phyloP scores from a whole-genome alignment of 2,888 invertebrate genomes.

The Calliopum simillimum region DNA sequence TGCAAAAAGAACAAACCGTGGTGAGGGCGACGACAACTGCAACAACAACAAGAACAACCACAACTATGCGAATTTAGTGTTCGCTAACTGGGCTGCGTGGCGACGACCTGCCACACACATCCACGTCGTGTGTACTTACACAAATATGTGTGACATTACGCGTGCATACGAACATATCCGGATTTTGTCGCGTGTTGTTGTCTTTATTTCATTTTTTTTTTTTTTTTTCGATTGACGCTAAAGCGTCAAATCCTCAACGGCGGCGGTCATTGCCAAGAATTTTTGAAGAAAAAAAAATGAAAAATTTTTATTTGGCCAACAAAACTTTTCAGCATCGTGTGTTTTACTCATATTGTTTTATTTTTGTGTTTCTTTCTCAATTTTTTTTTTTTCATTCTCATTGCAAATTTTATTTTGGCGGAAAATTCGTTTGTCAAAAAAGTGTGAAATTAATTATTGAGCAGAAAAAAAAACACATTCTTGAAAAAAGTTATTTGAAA shows the following conservation, averaged over 20 bases:
- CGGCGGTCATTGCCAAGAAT: constrained; percentile 35
- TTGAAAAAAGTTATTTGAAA: too few relatives aligned
- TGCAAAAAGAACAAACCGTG: background rate
- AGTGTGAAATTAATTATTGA: too few relatives aligned
- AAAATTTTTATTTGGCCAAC: background rate
- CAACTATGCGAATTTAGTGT: background rate
- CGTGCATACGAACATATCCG: background rate
- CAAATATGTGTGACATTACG: background rate
- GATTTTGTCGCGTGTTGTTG: constrained; percentile 6
- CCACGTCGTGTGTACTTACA: too few relatives aligned
- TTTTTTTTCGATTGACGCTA: background rate
- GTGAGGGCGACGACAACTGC: background rate
- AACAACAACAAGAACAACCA: too few relatives aligned
- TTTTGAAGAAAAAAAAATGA: background rate
- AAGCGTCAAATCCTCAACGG: background rate
- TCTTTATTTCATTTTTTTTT: background rate
- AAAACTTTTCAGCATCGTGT: background rate
- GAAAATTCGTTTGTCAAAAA: too few relatives aligned
- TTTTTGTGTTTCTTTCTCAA: too few relatives aligned
- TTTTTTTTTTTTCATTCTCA: too few relatives aligned
- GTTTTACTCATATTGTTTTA: too few relatives aligned
- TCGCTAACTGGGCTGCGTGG: constrained; percentile 7
- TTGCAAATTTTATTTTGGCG: too few relatives aligned
- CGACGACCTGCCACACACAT: constrained; percentile 14
- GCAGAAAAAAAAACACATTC: too few relatives aligned